phyloP scores from a whole-genome alignment of 2,888 invertebrate genomes.

The Drosophila paranaensis region DNA sequence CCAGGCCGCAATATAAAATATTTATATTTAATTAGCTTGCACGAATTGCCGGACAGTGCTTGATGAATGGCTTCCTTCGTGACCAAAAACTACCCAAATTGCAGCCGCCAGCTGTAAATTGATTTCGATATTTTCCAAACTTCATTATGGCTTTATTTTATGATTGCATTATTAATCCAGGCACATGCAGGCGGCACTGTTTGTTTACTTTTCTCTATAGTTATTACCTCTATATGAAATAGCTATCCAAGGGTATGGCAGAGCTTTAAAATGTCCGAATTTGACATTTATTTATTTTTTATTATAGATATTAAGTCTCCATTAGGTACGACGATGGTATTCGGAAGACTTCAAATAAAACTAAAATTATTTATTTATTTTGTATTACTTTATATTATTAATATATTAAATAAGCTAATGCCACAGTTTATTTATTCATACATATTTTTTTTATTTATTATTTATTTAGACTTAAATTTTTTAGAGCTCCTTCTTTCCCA shows the following conservation, averaged over 20 bases:
- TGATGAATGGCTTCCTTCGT: constrained; percentile 73
- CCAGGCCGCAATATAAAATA: constrained; percentile 39
- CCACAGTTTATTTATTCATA: no score
- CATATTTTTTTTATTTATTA: background rate
- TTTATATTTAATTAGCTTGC: constrained; percentile 64
- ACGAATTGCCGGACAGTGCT: constrained; percentile 60
- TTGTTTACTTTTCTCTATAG: constrained; percentile 30
- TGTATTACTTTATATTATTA: background rate
- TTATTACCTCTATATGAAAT: background rate
- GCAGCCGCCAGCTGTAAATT: constrained; percentile 51
- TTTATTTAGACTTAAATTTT: no score
- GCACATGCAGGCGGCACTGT: constrained; percentile 66
- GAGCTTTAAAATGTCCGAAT: background rate
- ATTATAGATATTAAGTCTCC: background rate
- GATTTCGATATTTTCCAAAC: constrained; percentile 40
- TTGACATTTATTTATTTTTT: background rate
- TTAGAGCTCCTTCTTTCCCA: no score
- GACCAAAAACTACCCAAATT: constrained; percentile 33
- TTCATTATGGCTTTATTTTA: constrained; percentile 17
- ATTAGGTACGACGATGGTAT: background rate
- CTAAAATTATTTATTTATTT: no score
- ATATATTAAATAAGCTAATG: no score
- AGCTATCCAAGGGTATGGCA: constrained; percentile 1
- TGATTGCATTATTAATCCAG: constrained; percentile 52
- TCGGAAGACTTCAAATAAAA: background rate